Base-by-base conservation (phyloP, 2,888 invertebrate species). In the Beris morrisii region DNA sequence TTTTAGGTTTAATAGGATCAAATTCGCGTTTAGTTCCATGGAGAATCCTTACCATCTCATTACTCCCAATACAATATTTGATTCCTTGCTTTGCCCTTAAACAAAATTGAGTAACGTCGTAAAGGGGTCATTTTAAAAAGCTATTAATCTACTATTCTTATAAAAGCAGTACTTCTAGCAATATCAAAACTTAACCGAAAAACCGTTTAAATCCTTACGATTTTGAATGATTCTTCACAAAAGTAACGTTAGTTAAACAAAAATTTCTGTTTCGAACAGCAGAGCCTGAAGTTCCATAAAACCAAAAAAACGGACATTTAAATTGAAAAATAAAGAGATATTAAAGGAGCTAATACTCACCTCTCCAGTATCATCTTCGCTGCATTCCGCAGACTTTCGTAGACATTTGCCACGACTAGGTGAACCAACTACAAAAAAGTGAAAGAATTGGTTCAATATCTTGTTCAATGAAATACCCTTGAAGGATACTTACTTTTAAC, bases 361-460 rank as follows among this genome's bases (percentile, higher is more conserved):
- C 75, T 83, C 83, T 70, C 80, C 82, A 30, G 82, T 81, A 67
- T 84, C 83, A 72, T 84, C 84, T 52, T 79, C 82, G 50, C 82
- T 73, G 75, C 82, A 73, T 78, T 83, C 68, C 74, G 79, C 67
- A 78, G 74, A 81, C 78, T 83, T 72, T 76, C 80, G 67, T 75
- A 77, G 57, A 73, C 75, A 69, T 66, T 74, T 75, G n/a, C 75
- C 75, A 22, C 75, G 71, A 55, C 73, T 74, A 45, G 75, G 75
- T 48, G 76, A 75, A 58, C 73, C 74, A 11, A 73, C 71, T 66
- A 73, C 74, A 75, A 65, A 32, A 58, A 32, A 52, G 48, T 9
- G 31, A 59, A 32, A 61, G 12, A 28, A 15, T 28, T 22, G 3
- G 7, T 50, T 22, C 28, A 43, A 43, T 43, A 9, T 56, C 13